Conservation (phyloP, 2,888 invertebrate species). For the Scelioninae gen. 2 region DNA sequence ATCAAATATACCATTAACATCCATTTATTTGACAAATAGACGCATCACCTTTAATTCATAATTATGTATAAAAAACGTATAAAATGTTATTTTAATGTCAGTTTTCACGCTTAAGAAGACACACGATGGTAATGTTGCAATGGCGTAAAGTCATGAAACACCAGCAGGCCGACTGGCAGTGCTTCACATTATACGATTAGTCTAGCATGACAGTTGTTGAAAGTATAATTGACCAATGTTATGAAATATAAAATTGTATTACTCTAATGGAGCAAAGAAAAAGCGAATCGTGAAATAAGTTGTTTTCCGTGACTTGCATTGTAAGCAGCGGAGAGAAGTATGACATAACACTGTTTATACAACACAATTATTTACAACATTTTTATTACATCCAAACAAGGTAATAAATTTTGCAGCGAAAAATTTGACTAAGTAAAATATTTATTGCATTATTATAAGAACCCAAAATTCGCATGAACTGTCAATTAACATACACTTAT, state of each 20-base stretch:
- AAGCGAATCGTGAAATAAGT: conserved; percentile 15
- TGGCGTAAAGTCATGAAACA: conserved; percentile 35
- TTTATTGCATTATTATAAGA: too few species aligned
- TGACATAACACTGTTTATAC: conserved; percentile 24
- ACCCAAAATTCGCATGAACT: too few species aligned
- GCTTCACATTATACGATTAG: conserved; percentile 37
- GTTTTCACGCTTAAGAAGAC: conserved; percentile 38
- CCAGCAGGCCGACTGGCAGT: conserved; percentile 22
- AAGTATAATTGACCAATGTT: conserved; percentile 26
- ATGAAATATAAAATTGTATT: conserved; percentile 40
- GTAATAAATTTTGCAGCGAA: not conserved
- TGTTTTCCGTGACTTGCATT: conserved; percentile 17
- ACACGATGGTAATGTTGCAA: conserved; percentile 35
- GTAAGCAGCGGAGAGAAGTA: not conserved
- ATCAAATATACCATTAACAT: not conserved
- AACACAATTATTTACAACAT: conserved; percentile 12
- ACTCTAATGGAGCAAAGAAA: conserved; percentile 21
- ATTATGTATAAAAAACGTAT: conserved; percentile 26
- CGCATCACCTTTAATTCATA: conserved; percentile 23
- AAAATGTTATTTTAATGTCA: conserved; percentile 43
- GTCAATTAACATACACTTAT: too few species aligned
- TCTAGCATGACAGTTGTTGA: conserved; percentile 35
- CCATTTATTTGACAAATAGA: conserved; percentile 29
- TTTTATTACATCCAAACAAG: conserved; percentile 1
- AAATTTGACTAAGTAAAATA: conserved; percentile 16